Evolutionary conservation across 1,140 invertebrate species (phyloP).

Genomic region (Drosophila tsacasi): DNA sequence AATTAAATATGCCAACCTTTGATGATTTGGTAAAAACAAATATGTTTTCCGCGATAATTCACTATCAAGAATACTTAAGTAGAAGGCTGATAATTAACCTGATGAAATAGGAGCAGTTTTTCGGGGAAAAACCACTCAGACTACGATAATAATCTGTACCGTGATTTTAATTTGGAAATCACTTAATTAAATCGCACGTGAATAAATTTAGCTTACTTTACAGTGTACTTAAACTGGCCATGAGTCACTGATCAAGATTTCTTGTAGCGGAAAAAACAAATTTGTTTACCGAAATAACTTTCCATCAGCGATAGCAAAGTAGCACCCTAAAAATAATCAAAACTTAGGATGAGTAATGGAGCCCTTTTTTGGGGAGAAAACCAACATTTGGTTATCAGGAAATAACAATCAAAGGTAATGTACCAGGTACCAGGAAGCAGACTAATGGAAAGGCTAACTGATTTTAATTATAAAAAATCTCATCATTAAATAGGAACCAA

Average conservation of each 20-base stretch:
- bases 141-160: not conserved
- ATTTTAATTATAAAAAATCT: slow-evolving; percentile 32
- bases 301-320: slow-evolving; percentile 3
- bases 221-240: not conserved
- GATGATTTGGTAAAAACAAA: slow-evolving; percentile 7
- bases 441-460: slow-evolving; percentile 29
- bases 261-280: not conserved
- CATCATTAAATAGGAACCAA: slow-evolving; percentile 20
- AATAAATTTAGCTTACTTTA: not conserved
- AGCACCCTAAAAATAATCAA: not conserved
- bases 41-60: not conserved
- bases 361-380: slow-evolving; percentile 3
- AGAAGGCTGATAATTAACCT: slow-evolving; percentile 3
- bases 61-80: slow-evolving; percentile 3
- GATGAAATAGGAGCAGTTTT: not conserved
- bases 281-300: slow-evolving; percentile 5
- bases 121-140: slow-evolving; percentile 4
- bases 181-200: slow-evolving; percentile 12
- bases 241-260: not conserved
- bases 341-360: not conserved
- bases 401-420: slow-evolving; percentile 21
- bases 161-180: slow-evolving; percentile 8
- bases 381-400: slow-evolving; percentile 8
- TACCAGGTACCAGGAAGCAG: slow-evolving; percentile 34
- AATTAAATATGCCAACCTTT: not conserved